phyloP scores from a whole-genome alignment of 2,113 vertebrate species.

The Sphaerodactylus townsendi region DNA sequence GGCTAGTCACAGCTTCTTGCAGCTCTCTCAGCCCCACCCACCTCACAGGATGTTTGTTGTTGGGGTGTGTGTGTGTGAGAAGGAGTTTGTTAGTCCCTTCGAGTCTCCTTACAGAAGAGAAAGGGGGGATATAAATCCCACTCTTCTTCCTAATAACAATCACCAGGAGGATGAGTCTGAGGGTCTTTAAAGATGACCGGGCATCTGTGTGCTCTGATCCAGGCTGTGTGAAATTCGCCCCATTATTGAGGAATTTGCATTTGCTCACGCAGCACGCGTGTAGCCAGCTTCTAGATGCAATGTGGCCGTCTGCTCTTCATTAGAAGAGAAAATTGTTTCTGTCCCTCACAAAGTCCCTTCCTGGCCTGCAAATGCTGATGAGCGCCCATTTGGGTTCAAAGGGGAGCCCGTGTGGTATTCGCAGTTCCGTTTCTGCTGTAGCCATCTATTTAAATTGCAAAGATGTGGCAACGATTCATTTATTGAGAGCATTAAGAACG shows the following conservation, averaged over 20 bases:
- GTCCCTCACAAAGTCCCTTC: background rate
- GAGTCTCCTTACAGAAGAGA: no score
- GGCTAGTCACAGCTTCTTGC: no score
- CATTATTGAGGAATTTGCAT: background rate
- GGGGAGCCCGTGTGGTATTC: background rate
- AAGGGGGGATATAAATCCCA: no score
- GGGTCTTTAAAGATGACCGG: background rate
- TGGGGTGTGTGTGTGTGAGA: no score
- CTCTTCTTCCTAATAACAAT: background rate
- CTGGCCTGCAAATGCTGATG: background rate
- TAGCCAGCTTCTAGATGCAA: background rate
- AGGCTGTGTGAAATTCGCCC: background rate
- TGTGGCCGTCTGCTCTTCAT: background rate
- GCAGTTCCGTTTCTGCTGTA: background rate
- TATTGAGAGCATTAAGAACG: constrained; percentile 15
- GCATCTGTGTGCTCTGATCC: background rate
- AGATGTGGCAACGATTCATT: background rate
- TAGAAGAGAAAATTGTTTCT: background rate
- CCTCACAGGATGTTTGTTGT: no score
- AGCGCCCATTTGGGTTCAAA: background rate
- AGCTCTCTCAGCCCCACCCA: no score
- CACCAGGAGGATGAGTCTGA: background rate
- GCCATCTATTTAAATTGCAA: background rate
- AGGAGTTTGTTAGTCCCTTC: no score
- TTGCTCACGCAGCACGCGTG: background rate